Evolutionary conservation across 37 sponge, comb jelly and placozoan species (phyloP).

Genomic region (Cliona cf. orientalis): DNA sequence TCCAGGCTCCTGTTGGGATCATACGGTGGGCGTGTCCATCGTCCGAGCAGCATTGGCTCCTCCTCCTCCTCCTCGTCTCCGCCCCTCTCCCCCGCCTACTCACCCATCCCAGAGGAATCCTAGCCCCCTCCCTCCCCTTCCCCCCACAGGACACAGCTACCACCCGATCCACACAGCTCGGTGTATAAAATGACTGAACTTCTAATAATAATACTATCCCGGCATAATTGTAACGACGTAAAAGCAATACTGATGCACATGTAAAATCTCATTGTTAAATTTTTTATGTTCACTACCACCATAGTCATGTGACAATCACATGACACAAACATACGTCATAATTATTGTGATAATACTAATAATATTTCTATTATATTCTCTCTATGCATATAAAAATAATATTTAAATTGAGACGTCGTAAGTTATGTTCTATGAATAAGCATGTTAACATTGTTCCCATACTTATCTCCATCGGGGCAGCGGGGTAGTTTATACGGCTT

Average conservation of each 20-base stretch:
- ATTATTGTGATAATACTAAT: no score
- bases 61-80: slow-evolving; percentile 11
- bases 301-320: neutral
- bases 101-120: slow-evolving; percentile 26
- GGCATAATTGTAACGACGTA: no score
- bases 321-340: no score
- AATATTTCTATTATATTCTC: no score
- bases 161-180: neutral
- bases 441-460: neutral
- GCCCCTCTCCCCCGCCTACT: slow-evolving; percentile 13
- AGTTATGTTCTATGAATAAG: neutral
- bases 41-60: slow-evolving; percentile 7
- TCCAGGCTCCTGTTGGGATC: slow-evolving; percentile 47
- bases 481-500: slow-evolving; percentile 29
- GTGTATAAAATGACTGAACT: no score
- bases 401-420: neutral
- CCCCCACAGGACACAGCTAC: neutral
- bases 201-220: no score
- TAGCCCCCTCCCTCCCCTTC: neutral
- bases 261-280: neutral
- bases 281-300: neutral
- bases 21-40: slow-evolving; percentile 44
- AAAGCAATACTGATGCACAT: no score
- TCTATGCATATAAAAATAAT: neutral
- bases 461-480: neutral